These are phyloP conservation scores for Leptinotarsa peninsularis DNA, from an alignment of 2,888 invertebrate genomes.

Conservation along the genomic window DNA sequence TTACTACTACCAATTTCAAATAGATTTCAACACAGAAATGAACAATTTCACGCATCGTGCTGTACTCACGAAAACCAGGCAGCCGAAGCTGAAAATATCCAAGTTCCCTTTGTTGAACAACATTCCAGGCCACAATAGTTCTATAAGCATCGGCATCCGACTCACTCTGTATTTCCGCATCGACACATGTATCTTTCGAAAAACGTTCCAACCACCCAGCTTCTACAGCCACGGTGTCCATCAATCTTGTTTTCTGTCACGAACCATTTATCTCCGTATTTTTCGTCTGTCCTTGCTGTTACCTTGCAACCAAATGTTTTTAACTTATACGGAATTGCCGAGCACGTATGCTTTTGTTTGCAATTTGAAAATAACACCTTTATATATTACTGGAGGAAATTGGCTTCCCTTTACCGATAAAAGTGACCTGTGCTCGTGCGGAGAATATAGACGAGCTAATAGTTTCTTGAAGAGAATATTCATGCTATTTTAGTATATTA, in stretches of 20 bases:
- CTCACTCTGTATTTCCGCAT: constrained; percentile 59
- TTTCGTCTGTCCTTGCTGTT: constrained; percentile 60
- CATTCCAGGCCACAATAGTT: constrained; percentile 55
- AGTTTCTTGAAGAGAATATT: constrained; percentile 6
- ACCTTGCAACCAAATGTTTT: constrained; percentile 58
- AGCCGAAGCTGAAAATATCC: constrained; percentile 13
- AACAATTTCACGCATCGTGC: neutral
- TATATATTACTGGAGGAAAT: constrained; percentile 47
- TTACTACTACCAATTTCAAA: neutral
- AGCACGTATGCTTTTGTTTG: constrained; percentile 55
- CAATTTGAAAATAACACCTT: constrained; percentile 50
- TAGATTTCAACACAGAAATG: neutral
- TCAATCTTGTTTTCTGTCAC: constrained; percentile 65
- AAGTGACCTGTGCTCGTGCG: constrained; percentile 26
- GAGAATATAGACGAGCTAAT: constrained; percentile 20
- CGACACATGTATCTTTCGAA: constrained; percentile 63
- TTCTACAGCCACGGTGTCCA: constrained; percentile 56
- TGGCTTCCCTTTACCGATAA: constrained; percentile 39
- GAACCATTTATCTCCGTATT: constrained; percentile 66
- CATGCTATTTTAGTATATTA: neutral
- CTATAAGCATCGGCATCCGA: constrained; percentile 58
- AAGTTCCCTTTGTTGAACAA: constrained; percentile 29
- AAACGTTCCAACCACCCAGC: constrained; percentile 54
- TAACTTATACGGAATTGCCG: constrained; percentile 52
- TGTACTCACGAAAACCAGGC: constrained; percentile 2